Evolutionary conservation across 1,140 invertebrate genomes (phyloP).

Genomic region (Protaetia brevitarsis): DNA sequence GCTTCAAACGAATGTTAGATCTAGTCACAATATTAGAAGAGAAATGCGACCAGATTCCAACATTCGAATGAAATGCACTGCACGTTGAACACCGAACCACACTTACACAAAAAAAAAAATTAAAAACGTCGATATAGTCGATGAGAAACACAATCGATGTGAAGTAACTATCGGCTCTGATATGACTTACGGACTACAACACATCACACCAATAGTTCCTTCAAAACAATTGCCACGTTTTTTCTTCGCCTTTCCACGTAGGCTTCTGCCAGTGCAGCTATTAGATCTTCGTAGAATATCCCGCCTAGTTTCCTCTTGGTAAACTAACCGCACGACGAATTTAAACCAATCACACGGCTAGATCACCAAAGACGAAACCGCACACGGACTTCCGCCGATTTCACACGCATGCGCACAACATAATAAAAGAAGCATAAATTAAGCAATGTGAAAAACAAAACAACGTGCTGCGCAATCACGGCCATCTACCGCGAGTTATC

Average conservation of each 20-base stretch:
- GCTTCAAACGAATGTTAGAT: slow-evolving; percentile 47
- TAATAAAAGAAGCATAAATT: neutral
- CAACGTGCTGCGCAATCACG: neutral
- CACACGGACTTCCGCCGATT: neutral
- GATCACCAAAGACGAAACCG: slow-evolving; percentile 47
- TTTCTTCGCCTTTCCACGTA: neutral
- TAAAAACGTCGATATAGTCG: too few relatives aligned
- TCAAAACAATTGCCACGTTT: slow-evolving; percentile 29
- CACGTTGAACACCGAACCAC: neutral
- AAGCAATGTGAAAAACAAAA: neutral
- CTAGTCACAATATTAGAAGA: slow-evolving; percentile 45
- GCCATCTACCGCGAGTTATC: slow-evolving; percentile 31
- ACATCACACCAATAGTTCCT: slow-evolving; percentile 48
- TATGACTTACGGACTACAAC: slow-evolving; percentile 40
- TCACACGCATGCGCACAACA: neutral
- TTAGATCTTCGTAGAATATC: neutral
- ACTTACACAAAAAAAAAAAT: neutral
- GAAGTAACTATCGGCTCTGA: slow-evolving; percentile 50
- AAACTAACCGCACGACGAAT: slow-evolving; percentile 39
- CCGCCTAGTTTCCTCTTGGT: slow-evolving; percentile 34
- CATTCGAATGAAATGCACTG: slow-evolving; percentile 35
- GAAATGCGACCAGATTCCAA: slow-evolving; percentile 44
- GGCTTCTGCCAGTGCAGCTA: neutral
- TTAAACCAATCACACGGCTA: slow-evolving; percentile 46
- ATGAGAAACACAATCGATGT: slow-evolving; percentile 26